Evolutionary conservation across 2,113 vertebrate species (phyloP).

Genomic region (Festucalex cinctus): DNA sequence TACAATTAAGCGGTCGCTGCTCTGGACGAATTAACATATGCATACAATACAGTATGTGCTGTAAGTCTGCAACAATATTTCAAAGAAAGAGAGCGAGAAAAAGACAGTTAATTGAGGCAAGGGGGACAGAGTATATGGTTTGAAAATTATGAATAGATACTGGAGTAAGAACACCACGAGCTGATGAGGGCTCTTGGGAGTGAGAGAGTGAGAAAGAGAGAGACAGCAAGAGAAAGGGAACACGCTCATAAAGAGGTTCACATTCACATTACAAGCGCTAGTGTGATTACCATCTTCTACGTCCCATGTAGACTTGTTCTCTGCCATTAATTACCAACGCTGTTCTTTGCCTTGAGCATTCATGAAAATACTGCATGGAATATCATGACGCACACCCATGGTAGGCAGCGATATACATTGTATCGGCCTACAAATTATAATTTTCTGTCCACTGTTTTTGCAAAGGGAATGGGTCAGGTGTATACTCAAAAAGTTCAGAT

Average conservation of each 20-base stretch:
- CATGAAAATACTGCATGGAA: conserved; percentile 2
- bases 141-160: conserved; percentile 39
- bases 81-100: not conserved
- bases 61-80: no score
- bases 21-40: no score
- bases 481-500: no score
- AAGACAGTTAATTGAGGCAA: not conserved
- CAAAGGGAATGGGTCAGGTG: no score
- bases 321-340: conserved; percentile 6
- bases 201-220: not conserved
- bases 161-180: conserved; percentile 46
- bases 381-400: not conserved
- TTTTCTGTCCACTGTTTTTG: no score
- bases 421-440: no score
- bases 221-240: not conserved
- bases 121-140: not conserved
- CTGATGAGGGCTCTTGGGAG: conserved; percentile 65
- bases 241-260: conserved; percentile 63
- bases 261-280: conserved; percentile 52
- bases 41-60: no score
- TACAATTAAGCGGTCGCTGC: no score
- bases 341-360: conserved; percentile 2
- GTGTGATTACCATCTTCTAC: conserved; percentile 11
- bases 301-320: not conserved
- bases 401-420: no score